Conservation (phyloP, 2,888 invertebrate genomes). For the Phortica magna region DNA sequence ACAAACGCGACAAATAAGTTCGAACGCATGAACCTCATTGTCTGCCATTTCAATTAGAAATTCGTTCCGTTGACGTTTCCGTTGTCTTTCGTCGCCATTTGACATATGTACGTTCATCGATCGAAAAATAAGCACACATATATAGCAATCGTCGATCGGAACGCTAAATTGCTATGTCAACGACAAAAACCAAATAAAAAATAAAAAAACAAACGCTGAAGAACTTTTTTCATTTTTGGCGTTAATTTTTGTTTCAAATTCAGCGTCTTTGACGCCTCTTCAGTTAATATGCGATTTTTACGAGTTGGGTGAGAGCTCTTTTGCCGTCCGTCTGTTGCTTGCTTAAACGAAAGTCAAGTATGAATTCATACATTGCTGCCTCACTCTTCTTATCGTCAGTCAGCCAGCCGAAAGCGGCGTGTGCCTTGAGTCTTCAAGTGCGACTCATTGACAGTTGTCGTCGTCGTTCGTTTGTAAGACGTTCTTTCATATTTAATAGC, state of each 20-base stretch:
- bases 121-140: neutral
- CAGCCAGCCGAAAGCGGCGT: slow-evolving; percentile 40
- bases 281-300: slow-evolving; percentile 51
- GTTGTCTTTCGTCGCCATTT: neutral
- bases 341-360: slow-evolving; percentile 71
- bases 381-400: slow-evolving; percentile 33
- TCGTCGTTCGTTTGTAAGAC: neutral
- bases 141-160: slow-evolving; percentile 48
- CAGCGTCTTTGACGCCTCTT: neutral
- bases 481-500: neutral
- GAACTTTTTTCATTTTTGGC: slow-evolving; percentile 10
- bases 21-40: slow-evolving; percentile 26
- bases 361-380: slow-evolving; percentile 71
- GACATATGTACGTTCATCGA: too few species aligned
- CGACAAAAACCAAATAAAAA: too few species aligned
- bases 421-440: neutral
- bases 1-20: neutral
- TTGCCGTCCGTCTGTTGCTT: slow-evolving; percentile 11
- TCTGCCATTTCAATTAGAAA: slow-evolving; percentile 70
- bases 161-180: slow-evolving; percentile 54
- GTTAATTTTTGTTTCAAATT: slow-evolving; percentile 4
- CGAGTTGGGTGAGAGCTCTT: neutral
- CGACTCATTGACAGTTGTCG: neutral
- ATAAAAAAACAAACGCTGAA: too few species aligned
- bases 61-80: slow-evolving; percentile 53